Conservation (phyloP, 1,140 invertebrate species). For the Cepaea nemoralis region DNA sequence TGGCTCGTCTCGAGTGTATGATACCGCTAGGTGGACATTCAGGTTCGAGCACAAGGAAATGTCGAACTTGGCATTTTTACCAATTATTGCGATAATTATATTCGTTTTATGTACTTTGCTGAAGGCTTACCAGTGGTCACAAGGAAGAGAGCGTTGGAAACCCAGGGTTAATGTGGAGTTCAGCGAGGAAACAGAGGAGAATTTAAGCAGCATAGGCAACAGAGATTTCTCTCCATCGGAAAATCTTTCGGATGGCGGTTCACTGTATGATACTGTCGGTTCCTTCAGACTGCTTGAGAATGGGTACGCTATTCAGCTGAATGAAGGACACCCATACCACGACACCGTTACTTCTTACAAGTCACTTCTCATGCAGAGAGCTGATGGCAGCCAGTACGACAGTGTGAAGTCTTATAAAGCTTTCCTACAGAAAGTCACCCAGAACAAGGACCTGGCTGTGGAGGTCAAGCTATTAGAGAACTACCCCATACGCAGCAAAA, state of each 20-base stretch:
- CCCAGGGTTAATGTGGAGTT: constrained; percentile 40
- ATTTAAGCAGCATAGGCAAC: constrained; percentile 41
- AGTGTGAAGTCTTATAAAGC: constrained; percentile 49
- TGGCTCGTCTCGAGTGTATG: constrained; percentile 15
- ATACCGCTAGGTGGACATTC: constrained; percentile 36
- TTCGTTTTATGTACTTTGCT: constrained; percentile 37
- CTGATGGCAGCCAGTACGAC: constrained; percentile 43
- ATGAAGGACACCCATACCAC: constrained; percentile 38
- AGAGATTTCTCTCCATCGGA: constrained; percentile 43
- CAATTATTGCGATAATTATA: constrained; percentile 43
- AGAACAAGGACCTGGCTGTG: constrained; percentile 46
- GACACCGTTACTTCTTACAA: constrained; percentile 46
- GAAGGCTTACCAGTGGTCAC: constrained; percentile 44
- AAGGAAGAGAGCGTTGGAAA: constrained; percentile 36
- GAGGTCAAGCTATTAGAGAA: constrained; percentile 46
- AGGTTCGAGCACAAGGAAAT: not conserved
- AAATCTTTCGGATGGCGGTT: constrained; percentile 40
- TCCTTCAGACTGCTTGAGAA: constrained; percentile 44
- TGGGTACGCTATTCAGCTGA: not conserved
- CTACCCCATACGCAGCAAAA: constrained; percentile 39
- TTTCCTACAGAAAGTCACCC: constrained; percentile 42
- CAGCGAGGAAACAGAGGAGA: constrained; percentile 44
- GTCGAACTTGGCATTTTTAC: constrained; percentile 43
- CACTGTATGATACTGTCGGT: constrained; percentile 47
- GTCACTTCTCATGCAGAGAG: constrained; percentile 44